Conservation (phyloP, 2,113 vertebrate genomes). For the Saccopteryx bilineata region DNA sequence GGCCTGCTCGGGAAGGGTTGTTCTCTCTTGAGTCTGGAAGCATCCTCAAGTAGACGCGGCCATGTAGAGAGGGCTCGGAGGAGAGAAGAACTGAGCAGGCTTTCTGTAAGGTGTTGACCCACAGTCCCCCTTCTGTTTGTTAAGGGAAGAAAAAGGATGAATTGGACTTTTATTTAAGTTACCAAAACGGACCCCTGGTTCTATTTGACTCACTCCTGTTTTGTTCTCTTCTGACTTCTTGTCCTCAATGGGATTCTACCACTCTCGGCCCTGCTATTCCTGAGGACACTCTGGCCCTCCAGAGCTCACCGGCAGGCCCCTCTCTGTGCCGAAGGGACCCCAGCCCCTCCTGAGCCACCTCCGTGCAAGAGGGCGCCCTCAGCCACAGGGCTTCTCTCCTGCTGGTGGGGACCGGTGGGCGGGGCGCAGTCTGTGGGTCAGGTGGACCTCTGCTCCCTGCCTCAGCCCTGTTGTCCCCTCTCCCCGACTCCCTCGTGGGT, state of each 20-base stretch:
- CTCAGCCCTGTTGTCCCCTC: accelerated
- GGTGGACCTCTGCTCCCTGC: background rate
- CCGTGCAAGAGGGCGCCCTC: background rate
- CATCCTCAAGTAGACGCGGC: background rate
- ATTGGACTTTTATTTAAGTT: background rate
- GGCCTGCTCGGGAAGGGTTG: background rate
- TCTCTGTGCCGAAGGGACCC: background rate
- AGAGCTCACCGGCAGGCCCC: background rate
- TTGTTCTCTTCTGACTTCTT: background rate
- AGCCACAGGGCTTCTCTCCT: background rate
- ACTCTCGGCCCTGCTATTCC: background rate
- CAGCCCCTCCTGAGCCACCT: too few species aligned
- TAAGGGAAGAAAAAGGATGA: background rate
- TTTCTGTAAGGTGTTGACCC: background rate
- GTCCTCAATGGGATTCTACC: background rate
- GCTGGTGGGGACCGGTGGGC: accelerated
- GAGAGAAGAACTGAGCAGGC: accelerated
- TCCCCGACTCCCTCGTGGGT: background rate
- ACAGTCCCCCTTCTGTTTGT: background rate
- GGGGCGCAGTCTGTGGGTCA: background rate
- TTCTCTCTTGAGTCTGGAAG: background rate
- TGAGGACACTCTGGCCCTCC: too few species aligned
- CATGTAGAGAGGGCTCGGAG: background rate
- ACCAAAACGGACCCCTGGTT: background rate
- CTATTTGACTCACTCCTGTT: background rate